Evolutionary conservation across 2,888 invertebrate genomes (phyloP).

Genomic region (Cantharis rufa): DNA sequence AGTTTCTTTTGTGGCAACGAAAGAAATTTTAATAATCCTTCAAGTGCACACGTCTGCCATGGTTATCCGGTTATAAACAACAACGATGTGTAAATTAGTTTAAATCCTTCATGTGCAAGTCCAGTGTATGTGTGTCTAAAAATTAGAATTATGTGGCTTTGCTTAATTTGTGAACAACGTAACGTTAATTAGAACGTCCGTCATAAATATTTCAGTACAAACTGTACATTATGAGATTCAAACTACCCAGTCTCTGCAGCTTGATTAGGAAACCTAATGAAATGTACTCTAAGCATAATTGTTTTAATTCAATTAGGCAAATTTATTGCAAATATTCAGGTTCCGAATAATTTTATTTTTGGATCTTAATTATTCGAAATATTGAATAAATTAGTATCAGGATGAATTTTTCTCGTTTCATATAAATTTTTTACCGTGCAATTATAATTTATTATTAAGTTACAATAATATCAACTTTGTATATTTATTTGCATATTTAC

Average conservation of each 20-base stretch:
- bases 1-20: not conserved
- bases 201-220: slow-evolving; percentile 40
- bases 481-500: no score
- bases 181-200: slow-evolving; percentile 43
- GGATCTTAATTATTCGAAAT: not conserved
- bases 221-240: slow-evolving; percentile 25
- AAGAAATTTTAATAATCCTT: not conserved
- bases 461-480: not conserved
- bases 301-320: slow-evolving; percentile 20
- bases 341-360: not conserved
- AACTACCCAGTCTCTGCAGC: slow-evolving; percentile 23
- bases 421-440: not conserved
- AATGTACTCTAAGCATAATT: slow-evolving; percentile 37
- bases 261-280: slow-evolving; percentile 36
- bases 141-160: slow-evolving; percentile 40
- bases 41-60: not conserved
- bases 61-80: not conserved
- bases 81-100: slow-evolving; percentile 14
- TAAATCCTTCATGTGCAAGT: slow-evolving; percentile 12
- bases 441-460: not conserved
- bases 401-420: not conserved
- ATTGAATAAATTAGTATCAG: not conserved
- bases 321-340: not conserved
- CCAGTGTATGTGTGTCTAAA: slow-evolving; percentile 31
- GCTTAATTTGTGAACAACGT: slow-evolving; percentile 42